Percentiles rank a stretch among this genome's conserved stretches.
Conservation (phyloP, 1,140 invertebrate genomes). For the Halesus radiatus region DNA sequence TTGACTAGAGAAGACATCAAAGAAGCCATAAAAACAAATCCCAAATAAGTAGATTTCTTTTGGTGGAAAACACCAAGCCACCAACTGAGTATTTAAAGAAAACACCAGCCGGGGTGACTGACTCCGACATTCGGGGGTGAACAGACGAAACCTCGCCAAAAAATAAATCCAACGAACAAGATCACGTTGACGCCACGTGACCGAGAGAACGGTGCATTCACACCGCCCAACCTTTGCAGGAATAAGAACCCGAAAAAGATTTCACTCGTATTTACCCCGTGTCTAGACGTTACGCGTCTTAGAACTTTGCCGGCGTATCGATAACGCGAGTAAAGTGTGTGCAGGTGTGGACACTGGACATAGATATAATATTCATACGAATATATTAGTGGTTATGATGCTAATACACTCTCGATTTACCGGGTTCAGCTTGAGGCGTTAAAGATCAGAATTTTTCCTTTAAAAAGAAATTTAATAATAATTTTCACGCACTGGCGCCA, state of each 20-base stretch:
- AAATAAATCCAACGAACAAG: slow-evolving; percentile 11
- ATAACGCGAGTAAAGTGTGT: neutral
- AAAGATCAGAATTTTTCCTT: too few relatives aligned
- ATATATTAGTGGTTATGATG: too few relatives aligned
- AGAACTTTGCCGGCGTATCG: neutral
- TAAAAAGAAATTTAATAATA: too few relatives aligned
- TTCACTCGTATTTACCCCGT: neutral
- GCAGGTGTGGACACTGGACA: neutral
- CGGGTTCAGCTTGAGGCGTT: too few relatives aligned
- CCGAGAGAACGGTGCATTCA: neutral
- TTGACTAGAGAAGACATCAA: too few relatives aligned
- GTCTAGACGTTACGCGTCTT: slow-evolving; percentile 16
- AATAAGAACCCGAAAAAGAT: too few relatives aligned
- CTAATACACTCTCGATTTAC: too few relatives aligned
- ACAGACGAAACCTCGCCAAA: neutral
- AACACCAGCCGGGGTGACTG: neutral
- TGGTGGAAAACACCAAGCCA: neutral
- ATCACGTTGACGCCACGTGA: slow-evolving; percentile 22
- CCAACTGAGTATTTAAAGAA: neutral
- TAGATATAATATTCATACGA: too few relatives aligned
- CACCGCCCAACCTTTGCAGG: neutral
- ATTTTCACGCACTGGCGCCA: too few relatives aligned
- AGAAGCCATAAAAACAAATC: too few relatives aligned
- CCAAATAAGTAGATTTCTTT: neutral
- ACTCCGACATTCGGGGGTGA: neutral